Conservation (phyloP, 2,888 invertebrate species). For the Boloria euphrosyne region DNA sequence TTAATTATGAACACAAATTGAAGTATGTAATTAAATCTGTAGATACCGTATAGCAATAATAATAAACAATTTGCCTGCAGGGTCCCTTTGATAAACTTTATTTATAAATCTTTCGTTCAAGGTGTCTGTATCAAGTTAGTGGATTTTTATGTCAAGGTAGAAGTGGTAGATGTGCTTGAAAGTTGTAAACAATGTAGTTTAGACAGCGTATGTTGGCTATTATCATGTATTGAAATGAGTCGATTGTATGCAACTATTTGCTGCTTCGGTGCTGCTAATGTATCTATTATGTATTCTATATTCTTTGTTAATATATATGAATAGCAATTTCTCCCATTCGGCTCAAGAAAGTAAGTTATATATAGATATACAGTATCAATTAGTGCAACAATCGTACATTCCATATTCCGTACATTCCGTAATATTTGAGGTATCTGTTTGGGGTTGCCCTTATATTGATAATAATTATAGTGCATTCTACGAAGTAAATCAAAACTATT, state of each 20-base stretch:
- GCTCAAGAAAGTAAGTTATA: no score
- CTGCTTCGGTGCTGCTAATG: background rate
- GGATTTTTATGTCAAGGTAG: slow-evolving; percentile 60
- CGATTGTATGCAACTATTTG: slow-evolving; percentile 17
- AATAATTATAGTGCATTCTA: no score
- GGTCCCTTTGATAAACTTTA: slow-evolving; percentile 41
- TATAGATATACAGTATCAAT: no score
- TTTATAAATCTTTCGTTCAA: slow-evolving; percentile 45
- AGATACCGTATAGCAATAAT: slow-evolving; percentile 1
- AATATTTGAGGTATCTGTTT: no score
- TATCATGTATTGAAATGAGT: slow-evolving; percentile 51
- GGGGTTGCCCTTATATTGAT: no score
- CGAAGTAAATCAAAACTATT: no score
- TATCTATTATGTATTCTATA: no score
- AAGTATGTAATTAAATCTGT: slow-evolving; percentile 7
- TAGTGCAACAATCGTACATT: no score
- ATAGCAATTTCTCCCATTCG: no score
- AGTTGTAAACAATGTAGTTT: slow-evolving; percentile 57
- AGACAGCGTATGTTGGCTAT: slow-evolving; percentile 52
- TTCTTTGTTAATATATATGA: no score
- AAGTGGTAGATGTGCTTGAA: slow-evolving; percentile 55
- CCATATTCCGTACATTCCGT: no score
- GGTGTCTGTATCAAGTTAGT: slow-evolving; percentile 46
- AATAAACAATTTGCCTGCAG: slow-evolving; percentile 30
- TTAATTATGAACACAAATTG: background rate